Conservation (phyloP, 1,140 invertebrate genomes). For the Temnothorax nylanderi region DNA sequence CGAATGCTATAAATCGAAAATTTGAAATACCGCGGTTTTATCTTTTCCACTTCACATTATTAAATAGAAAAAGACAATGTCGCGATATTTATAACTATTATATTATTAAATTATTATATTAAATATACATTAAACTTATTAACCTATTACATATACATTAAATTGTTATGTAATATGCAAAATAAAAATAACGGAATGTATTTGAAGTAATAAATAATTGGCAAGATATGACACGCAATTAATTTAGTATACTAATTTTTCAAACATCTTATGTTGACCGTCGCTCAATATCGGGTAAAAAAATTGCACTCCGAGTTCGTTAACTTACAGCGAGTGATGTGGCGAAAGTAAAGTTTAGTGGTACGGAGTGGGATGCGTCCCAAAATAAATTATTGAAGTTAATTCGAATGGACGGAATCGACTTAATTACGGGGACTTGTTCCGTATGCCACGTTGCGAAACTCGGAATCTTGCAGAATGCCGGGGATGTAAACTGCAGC, state of each 20-base stretch:
- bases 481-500: slow-evolving; percentile 38
- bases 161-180: neutral
- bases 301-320: neutral
- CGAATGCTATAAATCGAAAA: neutral
- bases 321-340: neutral
- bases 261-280: neutral
- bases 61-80: neutral
- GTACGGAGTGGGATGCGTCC: neutral
- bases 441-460: slow-evolving; percentile 43
- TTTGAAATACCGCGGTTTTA: neutral
- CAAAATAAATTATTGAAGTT: slow-evolving; percentile 55
- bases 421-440: slow-evolving; percentile 55
- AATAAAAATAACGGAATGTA: neutral
- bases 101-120: too few relatives aligned
- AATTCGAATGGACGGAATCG: slow-evolving; percentile 52
- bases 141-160: neutral
- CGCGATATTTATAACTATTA: neutral
- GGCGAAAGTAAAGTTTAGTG: neutral
- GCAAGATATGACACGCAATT: neutral
- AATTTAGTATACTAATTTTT: neutral
- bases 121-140: neutral
- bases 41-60: neutral
- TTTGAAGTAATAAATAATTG: neutral
- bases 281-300: neutral
- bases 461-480: slow-evolving; percentile 52